Base-by-base conservation (phyloP, 2,888 invertebrate species). In the Agrotis ipsilon region DNA sequence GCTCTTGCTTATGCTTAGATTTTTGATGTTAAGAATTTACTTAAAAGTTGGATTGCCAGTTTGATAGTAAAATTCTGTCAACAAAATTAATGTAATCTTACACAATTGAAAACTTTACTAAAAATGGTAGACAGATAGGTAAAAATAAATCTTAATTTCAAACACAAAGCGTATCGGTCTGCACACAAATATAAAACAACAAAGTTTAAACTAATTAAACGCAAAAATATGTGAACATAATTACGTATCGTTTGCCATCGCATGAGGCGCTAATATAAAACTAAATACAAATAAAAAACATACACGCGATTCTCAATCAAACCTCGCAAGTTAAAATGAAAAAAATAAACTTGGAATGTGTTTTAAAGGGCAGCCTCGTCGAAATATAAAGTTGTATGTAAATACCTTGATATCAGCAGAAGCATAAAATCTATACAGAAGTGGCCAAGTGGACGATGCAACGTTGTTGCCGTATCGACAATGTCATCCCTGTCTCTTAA, bases 401-500 rank as follows among this genome's bases (percentile, higher is more conserved):
- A 87, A 88, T 87, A 68, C 76, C 81, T 85, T 86, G 86, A 89
- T 90, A 90, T 88, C 87, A 90, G 85, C 83, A 78, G 70, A 72
- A 76, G 82, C 87, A 88, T 91, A 89, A 91, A 90, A 88, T 84
- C 82, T 61, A 77, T 70, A 78, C 48, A 74, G 72, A 66, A 78
- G 76, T 81, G 81, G 78, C 75, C 75, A 73, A 54, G 54, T 69
- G 80, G 65, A 61, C 78, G 78, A 39, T 74, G 85, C 85, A 86
- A 82, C 81, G 62, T 70, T 75, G 79, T 77, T 64, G 78, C 89
- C 89, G 79, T 80, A 86, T 85, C 81, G 81, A 90, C 89, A 90
- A 87, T 86, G 89, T 91, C 79, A 67, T 79, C 59, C 83, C 81
- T 92, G 93, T 92, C 93, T 90, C 92, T 86, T 94, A 93, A 93